A percentile compares a stretch with the other conserved stretches of the same genome.
phyloP scores from a whole-genome alignment of 2,113 vertebrate species.

The Pterocles burchelli region DNA sequence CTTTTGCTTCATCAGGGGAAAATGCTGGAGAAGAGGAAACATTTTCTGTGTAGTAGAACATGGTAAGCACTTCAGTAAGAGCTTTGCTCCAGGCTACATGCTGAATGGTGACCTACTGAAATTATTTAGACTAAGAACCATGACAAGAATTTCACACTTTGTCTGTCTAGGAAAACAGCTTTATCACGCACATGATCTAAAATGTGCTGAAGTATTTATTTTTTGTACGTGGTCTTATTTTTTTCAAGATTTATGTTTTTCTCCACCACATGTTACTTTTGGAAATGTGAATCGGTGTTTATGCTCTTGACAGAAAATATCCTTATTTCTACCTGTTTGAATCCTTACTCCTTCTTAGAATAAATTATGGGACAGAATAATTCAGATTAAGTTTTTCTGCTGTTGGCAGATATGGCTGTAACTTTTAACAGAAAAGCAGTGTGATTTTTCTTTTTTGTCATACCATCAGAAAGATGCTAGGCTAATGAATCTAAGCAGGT shows the following conservation, averaged over 20 bases:
- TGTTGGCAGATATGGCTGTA: not conserved
- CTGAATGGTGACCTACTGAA: conserved; percentile 55
- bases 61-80: not conserved
- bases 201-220: conserved; percentile 39
- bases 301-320: not conserved
- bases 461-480: not conserved
- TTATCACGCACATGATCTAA: conserved; percentile 60
- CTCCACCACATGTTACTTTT: not conserved
- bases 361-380: not conserved
- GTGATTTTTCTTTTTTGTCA: not conserved
- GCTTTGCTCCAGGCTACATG: not conserved
- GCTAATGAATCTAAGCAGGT: not conserved
- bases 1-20: conserved; percentile 40
- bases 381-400: not conserved
- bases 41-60: not conserved
- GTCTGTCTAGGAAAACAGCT: conserved; percentile 63
- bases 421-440: not conserved
- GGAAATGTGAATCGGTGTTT: not conserved
- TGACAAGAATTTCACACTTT: conserved; percentile 72
- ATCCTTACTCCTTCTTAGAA: not conserved
- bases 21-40: conserved; percentile 12
- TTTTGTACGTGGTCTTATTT: conserved; percentile 27
- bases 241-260: not conserved
- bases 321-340: not conserved
- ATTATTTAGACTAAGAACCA: conserved; percentile 65